Evolutionary conservation across 1,140 invertebrate species (phyloP), one percentile per base, ranked within the genome.

Genomic region (Pemphigus obesinymphae): DNA sequence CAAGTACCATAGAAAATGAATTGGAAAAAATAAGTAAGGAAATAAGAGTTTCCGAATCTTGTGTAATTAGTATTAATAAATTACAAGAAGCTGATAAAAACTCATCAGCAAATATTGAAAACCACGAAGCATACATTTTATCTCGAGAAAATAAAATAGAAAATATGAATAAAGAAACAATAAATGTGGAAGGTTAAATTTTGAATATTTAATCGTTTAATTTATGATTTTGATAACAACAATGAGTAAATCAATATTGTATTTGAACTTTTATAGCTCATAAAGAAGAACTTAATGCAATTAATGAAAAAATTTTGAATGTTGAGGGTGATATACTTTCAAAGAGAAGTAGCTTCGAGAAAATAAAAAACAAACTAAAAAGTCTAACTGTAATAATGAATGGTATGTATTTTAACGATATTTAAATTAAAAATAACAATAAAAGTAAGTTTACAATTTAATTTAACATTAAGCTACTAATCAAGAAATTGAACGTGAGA

Each of bases 401-500:
- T 63, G 34, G 76, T 80, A 5, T 40, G 75, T 55, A 55, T 68
- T 68, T 68, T 29, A 0, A 31, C 17, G 2, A 2, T 31, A 20
- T 68, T 43, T 68, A 26, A 43, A 15, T 45, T 7, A 13, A 43
- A 68, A 13, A 23, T 40, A 55, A 55, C 13, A 55, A 5, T n/a
- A n/a, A n/a, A n/a, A n/a, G n/a, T n/a, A n/a, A n/a, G n/a, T n/a
- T n/a, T n/a, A n/a, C n/a, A n/a, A n/a, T n/a, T n/a, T n/a, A n/a
- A n/a, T n/a, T 72, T 75, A 53, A 13, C n/a, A n/a, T 75, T 40
- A 68, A 76, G 76, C 37, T 3, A 63, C 63, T 31, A 37, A 80
- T 45, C 76, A 80, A 63, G 55, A 80, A 80, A 55, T 80, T 43
- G 55, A 63, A 61, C 40, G 55, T n/a, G 76, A 80, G 63, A 61